Base-by-base conservation (phyloP, 2,797 vertebrate genomes). In the Molossus molossus region DNA sequence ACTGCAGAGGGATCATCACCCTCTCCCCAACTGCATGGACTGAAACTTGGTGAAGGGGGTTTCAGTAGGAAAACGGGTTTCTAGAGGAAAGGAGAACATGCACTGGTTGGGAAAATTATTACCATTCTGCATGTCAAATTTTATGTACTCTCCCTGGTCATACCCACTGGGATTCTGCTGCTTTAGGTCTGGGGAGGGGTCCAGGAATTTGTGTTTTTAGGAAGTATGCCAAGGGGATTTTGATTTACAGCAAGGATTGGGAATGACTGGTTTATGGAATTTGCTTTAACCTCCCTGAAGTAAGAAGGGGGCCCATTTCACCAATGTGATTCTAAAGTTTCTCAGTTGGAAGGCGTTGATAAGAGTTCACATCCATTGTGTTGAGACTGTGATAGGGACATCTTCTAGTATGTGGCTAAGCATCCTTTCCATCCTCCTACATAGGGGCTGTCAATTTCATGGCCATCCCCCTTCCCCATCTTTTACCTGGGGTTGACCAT, bases 131-230 rank as follows among this genome's bases (percentile, higher is more conserved):
- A 58, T 29, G 50, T 96, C 64, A 77, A 70, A 64, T 72, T 57
- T 29, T 87, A 20, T 70, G 45, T 40, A 17, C 37, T 21, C 55
- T 57, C 12, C 48, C 70, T 82, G 48, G 87, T 33, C 87, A 82
- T 37, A 27, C 12, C 65, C 76, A 40, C 33, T 20, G 29, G 65
- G 58, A 79, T 40, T 79, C 93, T 69, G 53, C 65, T 92, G 83
- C 65, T 87, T 94, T 80, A 75, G 33, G 87, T 75, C 50, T 23
- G 12, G 37, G 79, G 73, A 79, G 50, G 84, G 87, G 64, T 72
- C 72, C 50, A 72, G 85, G 84, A 81, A 80, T 92, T 87, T 94
- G 79, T 84, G 45, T 58, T 92, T 88, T 94, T 83, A 94, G 88
- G 92, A 88, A 91, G 72, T 64, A 88, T 14, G 72, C 92, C 88